These are phyloP conservation scores for Syngnathus acus DNA, from an alignment of 2,797 vertebrate species.

Conservation along the genomic window DNA sequence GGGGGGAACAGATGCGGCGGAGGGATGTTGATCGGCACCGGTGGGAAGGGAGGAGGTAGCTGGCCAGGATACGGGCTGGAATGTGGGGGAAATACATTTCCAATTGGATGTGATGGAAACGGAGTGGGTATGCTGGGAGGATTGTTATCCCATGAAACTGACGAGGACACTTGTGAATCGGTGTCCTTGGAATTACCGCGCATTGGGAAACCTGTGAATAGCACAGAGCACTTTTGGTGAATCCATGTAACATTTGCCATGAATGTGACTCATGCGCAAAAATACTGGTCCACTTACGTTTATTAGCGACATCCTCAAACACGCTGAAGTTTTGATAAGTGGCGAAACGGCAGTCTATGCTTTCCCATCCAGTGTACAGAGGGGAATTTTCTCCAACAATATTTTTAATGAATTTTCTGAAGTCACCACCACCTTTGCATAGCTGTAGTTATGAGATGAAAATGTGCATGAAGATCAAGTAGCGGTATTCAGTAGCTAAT, in stretches of 20 bases:
- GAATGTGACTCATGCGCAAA: neutral
- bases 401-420: conserved; percentile 81
- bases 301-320: conserved; percentile 86
- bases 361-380: conserved; percentile 81
- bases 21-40: conserved; percentile 66
- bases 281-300: conserved; percentile 73
- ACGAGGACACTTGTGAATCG: conserved; percentile 45
- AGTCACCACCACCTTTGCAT: conserved; percentile 84
- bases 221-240: conserved; percentile 3
- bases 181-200: conserved; percentile 70
- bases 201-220: conserved; percentile 75
- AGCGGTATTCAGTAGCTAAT: neutral
- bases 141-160: conserved; percentile 41
- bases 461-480: neutral
- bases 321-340: conserved; percentile 80
- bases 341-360: conserved; percentile 81
- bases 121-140: conserved; percentile 29
- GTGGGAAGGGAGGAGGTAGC: conserved; percentile 69
- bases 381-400: conserved; percentile 80
- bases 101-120: conserved; percentile 41
- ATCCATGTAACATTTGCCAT: neutral
- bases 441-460: conserved; percentile 62
- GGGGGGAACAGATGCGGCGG: conserved; percentile 72
- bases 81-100: conserved; percentile 72
- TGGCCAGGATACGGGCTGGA: conserved; percentile 69